Percentiles rank a stretch among this genome's conserved stretches.
These are phyloP conservation scores for Odontamblyopus rebecca DNA, from an alignment of 2,797 vertebrate genomes.

Conservation along the genomic window DNA sequence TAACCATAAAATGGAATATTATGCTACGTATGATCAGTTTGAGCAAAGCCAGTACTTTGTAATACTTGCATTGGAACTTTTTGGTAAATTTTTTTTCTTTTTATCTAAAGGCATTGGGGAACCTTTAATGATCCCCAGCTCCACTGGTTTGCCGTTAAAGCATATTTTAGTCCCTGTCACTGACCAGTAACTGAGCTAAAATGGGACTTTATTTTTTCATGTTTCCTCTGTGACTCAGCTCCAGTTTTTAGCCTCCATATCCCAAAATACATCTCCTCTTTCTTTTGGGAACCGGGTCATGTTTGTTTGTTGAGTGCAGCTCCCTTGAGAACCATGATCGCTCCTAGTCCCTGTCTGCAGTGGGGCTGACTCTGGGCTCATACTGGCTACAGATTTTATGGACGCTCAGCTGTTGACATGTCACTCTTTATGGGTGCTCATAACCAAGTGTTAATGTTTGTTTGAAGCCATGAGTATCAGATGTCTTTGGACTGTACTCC, in stretches of 20 bases:
- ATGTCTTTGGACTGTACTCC: slow-evolving; percentile 63
- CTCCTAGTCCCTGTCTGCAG: slow-evolving; percentile 35
- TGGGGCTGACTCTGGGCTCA: slow-evolving; percentile 9
- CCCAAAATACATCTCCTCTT: slow-evolving; percentile 68
- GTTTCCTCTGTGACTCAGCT: slow-evolving; percentile 61
- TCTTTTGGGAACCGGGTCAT: slow-evolving; percentile 69
- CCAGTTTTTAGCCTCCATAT: slow-evolving; percentile 42
- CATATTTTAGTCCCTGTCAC: not conserved
- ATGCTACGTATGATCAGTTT: not conserved
- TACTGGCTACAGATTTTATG: slow-evolving; percentile 45
- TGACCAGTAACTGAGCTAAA: no score
- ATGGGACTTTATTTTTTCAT: not conserved
- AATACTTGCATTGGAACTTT: not conserved
- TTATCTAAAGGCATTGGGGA: no score
- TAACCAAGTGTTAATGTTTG: slow-evolving; percentile 79
- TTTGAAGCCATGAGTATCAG: slow-evolving; percentile 66
- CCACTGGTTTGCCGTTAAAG: not conserved
- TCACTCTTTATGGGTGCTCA: slow-evolving; percentile 65
- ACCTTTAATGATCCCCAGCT: not conserved
- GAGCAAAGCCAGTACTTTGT: not conserved
- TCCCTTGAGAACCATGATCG: slow-evolving; percentile 54
- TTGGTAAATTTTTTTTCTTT: no score
- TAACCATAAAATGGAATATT: no score
- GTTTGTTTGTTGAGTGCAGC: slow-evolving; percentile 63
- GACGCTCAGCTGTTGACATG: slow-evolving; percentile 78